Evolutionary conservation across 2,113 vertebrate species (phyloP).

Genomic region (Salvelinus namaycush): DNA sequence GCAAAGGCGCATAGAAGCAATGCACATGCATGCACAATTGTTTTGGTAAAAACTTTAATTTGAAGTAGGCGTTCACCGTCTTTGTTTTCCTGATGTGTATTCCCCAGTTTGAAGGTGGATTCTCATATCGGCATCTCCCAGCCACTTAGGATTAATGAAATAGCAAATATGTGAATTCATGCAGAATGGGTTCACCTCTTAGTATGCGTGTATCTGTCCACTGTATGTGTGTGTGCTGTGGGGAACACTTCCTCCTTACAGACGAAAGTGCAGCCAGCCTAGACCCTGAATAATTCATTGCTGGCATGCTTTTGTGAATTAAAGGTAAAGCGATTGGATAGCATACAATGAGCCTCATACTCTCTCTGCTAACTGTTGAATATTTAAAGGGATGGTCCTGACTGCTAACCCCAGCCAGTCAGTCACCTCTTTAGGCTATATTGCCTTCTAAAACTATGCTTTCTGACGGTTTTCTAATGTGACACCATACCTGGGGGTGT

Average conservation of each 20-base stretch:
- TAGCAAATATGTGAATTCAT: no score
- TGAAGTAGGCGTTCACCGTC: no score
- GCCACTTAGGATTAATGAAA: no score
- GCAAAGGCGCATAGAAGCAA: no score
- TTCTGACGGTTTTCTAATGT: conserved; percentile 5
- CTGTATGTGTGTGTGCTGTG: conserved; percentile 2
- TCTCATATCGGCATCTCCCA: no score
- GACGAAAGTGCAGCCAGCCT: conserved; percentile 38
- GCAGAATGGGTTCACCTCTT: background rate
- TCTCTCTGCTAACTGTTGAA: conserved; percentile 59
- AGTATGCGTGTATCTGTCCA: conserved; percentile 1
- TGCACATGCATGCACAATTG: no score
- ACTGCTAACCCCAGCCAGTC: conserved; percentile 35
- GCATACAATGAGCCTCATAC: conserved; percentile 20
- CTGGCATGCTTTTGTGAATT: conserved; percentile 56
- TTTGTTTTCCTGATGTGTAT: no score
- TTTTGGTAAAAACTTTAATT: no score
- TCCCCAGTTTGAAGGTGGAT: no score
- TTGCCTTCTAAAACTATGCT: conserved; percentile 43
- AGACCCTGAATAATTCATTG: conserved; percentile 67
- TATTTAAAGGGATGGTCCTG: conserved; percentile 65
- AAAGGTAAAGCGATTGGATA: conserved; percentile 70
- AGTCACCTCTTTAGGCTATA: conserved; percentile 56
- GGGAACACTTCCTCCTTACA: conserved; percentile 27
- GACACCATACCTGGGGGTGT: conserved; percentile 44